Conservation (phyloP, 2,888 invertebrate species). For the Mesoligia furuncula region DNA sequence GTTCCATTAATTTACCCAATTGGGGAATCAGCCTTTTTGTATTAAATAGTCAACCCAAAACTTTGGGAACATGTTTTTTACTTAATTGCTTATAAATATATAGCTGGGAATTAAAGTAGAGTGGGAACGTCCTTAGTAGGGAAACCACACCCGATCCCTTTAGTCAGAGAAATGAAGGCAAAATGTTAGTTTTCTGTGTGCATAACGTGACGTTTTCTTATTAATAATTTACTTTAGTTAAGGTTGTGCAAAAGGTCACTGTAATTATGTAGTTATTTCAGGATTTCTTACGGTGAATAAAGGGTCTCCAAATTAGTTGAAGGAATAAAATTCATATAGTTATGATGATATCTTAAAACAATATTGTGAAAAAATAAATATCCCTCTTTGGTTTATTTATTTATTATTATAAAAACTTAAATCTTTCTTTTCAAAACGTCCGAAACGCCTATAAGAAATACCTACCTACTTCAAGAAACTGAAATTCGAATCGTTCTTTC, state of each 20-base stretch:
- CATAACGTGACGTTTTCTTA: not conserved
- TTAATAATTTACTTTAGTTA: not conserved
- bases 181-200: constrained; percentile 19
- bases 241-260: not conserved
- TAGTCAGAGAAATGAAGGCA: not conserved
- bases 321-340: not conserved
- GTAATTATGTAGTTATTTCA: not conserved
- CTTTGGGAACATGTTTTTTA: constrained; percentile 14
- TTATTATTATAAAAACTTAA: too few species aligned
- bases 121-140: not conserved
- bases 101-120: constrained; percentile 37
- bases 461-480: not conserved
- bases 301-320: not conserved
- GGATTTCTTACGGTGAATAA: not conserved
- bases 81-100: constrained; percentile 49
- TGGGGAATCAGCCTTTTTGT: constrained; percentile 22
- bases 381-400: not conserved
- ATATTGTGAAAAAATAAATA: not conserved
- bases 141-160: constrained; percentile 14
- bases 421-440: not conserved
- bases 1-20: constrained; percentile 26
- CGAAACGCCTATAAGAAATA: not conserved
- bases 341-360: not conserved
- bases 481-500: too few species aligned
- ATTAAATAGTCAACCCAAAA: constrained; percentile 32